Base-by-base conservation (phyloP, 2,797 vertebrate genomes). In the Sternotherus odoratus region DNA sequence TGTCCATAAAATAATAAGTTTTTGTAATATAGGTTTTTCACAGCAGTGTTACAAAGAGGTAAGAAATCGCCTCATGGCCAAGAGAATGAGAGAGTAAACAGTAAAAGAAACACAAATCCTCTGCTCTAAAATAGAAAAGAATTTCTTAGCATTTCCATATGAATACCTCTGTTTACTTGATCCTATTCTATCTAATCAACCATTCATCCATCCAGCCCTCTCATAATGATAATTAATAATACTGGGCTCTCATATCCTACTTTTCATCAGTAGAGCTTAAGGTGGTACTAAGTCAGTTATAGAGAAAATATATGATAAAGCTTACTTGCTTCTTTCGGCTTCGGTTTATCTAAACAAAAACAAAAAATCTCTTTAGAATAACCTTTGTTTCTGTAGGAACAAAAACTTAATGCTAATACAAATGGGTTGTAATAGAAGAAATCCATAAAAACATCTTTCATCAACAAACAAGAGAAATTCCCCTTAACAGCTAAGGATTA, bases 311-410 rank as follows among this genome's bases (percentile, higher is more conserved):
- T 75, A 79, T 24, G 57, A 3, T 63, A 16, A 48, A 19, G 5
- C 96, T 97, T 97, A 97, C 97, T 97, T 95, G 95, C 86, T 88
- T 96, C 94, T 82, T 96, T 97, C 3, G 0, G 53, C 93, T 96
- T 96, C 53, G 90, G 50, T 87, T 96, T 97, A 48, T 94, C 96
- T 96, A 90, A 82, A 50, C 83, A 50, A 75, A 56, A 48, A 83
- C 49, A 5, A 1, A 57, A 92, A 51, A 23, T 15, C 7, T 46
- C 53, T 24, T 66, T 51, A 24, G n/a, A 50, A 36, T 79, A 43
- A 39, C 5, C 36, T 28, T 9, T 13, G n/a, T n/a, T 82, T 12
- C 24, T 75, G 53, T 36, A n/a, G 46, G 53, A 48, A 9, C 43
- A 21, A 28, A 33, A 26, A 33, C 28, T 26, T 54, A 26, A 36